Percentiles rank a stretch among this genome's conserved stretches.
Conservation (phyloP, 1,140 invertebrate species). For the Pinna nobilis region DNA sequence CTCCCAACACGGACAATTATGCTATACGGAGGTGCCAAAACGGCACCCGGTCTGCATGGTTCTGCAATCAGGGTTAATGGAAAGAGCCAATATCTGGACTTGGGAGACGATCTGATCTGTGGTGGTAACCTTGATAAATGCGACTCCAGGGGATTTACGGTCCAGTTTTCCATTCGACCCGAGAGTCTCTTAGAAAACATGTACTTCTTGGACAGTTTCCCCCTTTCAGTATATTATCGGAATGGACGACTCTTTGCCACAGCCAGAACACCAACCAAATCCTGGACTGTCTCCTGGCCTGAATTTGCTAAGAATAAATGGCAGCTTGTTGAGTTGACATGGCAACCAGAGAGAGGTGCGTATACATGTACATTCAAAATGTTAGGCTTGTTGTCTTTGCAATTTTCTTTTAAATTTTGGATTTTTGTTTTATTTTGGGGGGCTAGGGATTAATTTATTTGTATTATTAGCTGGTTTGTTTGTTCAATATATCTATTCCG, state of each 20-base stretch:
- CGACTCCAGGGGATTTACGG: constrained; percentile 59
- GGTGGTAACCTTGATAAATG: constrained; percentile 65
- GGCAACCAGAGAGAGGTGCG: constrained; percentile 64
- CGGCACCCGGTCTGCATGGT: constrained; percentile 44
- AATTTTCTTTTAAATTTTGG: not conserved
- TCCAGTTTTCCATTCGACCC: constrained; percentile 59
- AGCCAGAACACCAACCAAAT: constrained; percentile 58
- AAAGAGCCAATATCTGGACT: constrained; percentile 62
- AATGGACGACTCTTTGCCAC: constrained; percentile 63
- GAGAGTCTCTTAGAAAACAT: constrained; percentile 58
- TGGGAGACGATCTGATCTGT: constrained; percentile 63
- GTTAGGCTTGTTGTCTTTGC: not conserved
- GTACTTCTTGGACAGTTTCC: constrained; percentile 68
- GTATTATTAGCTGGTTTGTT: too few species aligned
- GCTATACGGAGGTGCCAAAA: constrained; percentile 45
- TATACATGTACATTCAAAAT: not conserved
- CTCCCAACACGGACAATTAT: constrained; percentile 46
- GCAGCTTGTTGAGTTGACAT: constrained; percentile 69
- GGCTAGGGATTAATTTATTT: too few species aligned
- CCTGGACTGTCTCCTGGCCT: constrained; percentile 61
- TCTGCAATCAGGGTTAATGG: constrained; percentile 60
- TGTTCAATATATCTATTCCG: too few species aligned
- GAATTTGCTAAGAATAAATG: constrained; percentile 59
- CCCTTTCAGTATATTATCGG: constrained; percentile 66
- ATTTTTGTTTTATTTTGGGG: not conserved